These are phyloP conservation scores for Drosophila subsilvestris DNA, from an alignment of 2,888 invertebrate species.

Conservation along the genomic window DNA sequence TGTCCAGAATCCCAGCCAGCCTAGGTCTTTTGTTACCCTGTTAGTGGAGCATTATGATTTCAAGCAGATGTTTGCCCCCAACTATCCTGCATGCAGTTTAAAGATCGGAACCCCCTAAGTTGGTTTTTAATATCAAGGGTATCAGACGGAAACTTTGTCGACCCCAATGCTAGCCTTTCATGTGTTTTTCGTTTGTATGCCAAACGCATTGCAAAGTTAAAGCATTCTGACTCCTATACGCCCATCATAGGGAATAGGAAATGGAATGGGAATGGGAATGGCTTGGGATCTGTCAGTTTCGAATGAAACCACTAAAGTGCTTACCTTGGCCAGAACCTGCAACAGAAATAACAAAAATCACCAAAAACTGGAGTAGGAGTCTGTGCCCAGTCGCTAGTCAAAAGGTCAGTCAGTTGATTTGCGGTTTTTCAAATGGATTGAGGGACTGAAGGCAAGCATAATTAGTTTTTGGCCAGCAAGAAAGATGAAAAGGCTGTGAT, in stretches of 20 bases:
- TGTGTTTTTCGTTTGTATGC: no score
- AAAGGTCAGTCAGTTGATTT: background rate
- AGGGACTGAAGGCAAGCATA: background rate
- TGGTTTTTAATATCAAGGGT: no score
- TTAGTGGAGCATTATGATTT: no score
- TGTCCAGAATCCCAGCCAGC: no score
- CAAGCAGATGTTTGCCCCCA: no score
- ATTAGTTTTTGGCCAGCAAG: background rate
- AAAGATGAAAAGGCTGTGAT: background rate
- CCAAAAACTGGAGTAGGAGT: background rate
- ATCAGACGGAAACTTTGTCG: no score
- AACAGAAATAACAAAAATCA: background rate
- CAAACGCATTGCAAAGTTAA: no score
- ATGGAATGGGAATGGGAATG: background rate
- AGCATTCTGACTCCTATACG: no score
- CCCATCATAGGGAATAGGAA: no score
- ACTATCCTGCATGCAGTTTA: no score
- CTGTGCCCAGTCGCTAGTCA: background rate
- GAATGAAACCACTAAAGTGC: background rate
- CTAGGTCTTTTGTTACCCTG: background rate
- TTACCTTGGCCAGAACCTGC: background rate
- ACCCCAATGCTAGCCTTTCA: no score
- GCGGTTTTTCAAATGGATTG: background rate
- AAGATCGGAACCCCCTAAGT: no score
- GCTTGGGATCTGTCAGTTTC: background rate